Conservation (phyloP, 2,113 vertebrate genomes). For the Myotis davidii region DNA sequence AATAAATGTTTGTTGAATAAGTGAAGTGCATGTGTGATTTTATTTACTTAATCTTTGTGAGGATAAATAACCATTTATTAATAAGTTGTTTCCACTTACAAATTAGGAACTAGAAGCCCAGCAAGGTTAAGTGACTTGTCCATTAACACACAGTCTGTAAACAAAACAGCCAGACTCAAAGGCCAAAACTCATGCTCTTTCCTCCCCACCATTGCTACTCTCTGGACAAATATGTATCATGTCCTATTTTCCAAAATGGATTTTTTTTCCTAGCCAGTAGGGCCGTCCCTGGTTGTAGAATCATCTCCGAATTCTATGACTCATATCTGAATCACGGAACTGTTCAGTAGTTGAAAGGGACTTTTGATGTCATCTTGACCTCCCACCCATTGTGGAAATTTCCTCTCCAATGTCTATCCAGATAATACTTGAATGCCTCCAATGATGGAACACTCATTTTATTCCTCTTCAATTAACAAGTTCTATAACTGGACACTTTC, state of each 20-base stretch:
- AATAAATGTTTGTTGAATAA: not conserved
- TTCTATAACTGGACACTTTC: not conserved
- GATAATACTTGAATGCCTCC: slow-evolving; percentile 46
- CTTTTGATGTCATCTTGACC: slow-evolving; percentile 73
- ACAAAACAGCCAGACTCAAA: not conserved
- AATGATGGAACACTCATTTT: slow-evolving; percentile 20
- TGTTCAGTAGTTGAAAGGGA: slow-evolving; percentile 69
- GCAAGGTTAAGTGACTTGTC: not conserved
- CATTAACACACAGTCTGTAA: not conserved
- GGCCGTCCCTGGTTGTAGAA: slow-evolving; percentile 61
- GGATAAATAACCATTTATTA: not conserved
- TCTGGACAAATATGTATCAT: slow-evolving; percentile 4
- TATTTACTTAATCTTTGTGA: not conserved
- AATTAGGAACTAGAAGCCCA: not conserved
- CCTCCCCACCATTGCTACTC: not conserved
- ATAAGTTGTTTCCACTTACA: not conserved
- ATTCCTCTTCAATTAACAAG: not conserved
- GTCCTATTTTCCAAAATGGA: slow-evolving; percentile 53
- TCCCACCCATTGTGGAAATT: slow-evolving; percentile 77
- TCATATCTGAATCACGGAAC: slow-evolving; percentile 76
- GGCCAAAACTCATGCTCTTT: not conserved
- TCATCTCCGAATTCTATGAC: slow-evolving; percentile 74
- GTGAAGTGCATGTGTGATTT: not conserved
- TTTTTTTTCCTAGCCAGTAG: slow-evolving; percentile 50
- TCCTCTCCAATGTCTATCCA: slow-evolving; percentile 55